A percentile compares a stretch with the other conserved stretches of the same genome.
Evolutionary conservation across 2,113 vertebrate species (phyloP).

Genomic region (Callaeas wilsoni): DNA sequence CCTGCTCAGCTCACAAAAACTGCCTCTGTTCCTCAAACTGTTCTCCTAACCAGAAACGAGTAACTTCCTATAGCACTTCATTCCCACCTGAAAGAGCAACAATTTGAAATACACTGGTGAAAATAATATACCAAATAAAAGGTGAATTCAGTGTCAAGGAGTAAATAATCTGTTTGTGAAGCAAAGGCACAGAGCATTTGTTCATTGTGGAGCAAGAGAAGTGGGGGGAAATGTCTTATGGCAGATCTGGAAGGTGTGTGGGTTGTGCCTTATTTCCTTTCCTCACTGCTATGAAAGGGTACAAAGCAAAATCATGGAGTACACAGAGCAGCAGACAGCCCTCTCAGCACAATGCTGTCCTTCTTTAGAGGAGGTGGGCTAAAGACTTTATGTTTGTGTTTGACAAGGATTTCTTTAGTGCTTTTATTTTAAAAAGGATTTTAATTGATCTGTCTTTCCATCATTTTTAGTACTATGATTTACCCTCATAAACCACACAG

Average conservation of each 20-base stretch:
- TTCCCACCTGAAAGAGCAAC: background rate
- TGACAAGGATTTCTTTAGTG: background rate
- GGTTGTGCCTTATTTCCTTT: background rate
- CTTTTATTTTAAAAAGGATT: background rate
- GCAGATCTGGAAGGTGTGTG: background rate
- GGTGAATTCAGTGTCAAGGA: background rate
- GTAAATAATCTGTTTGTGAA: background rate
- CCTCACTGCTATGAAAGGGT: background rate
- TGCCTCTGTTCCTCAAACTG: background rate
- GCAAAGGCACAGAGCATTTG: background rate
- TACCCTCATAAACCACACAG: conserved; percentile 3
- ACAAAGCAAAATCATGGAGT: background rate
- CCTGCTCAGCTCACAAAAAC: background rate
- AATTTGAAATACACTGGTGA: background rate
- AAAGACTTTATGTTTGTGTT: background rate
- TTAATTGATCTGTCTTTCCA: conserved; percentile 29
- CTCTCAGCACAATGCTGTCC: background rate
- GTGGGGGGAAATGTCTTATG: rapidly evolving
- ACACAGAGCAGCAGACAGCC: background rate
- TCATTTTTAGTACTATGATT: background rate
- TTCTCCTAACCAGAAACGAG: background rate
- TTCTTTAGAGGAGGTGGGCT: background rate
- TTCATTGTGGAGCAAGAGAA: background rate
- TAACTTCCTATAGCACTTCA: background rate
- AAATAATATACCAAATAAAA: background rate